Percentiles rank a stretch among this genome's conserved stretches.
Evolutionary conservation across 1,140 invertebrate species (phyloP).

Genomic region (Bombyx mandarina): DNA sequence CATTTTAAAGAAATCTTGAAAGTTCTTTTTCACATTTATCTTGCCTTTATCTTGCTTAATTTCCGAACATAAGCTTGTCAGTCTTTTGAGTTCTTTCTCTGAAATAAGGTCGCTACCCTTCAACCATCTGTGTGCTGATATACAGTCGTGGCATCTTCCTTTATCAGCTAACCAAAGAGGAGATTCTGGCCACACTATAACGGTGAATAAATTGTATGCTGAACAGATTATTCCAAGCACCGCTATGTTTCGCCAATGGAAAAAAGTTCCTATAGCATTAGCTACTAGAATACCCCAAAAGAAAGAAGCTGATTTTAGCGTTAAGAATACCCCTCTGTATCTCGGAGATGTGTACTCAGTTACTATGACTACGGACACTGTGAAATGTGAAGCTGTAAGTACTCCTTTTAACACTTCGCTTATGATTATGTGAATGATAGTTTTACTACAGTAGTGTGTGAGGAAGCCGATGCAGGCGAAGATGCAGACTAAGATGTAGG

Average conservation of each 20-base stretch:
- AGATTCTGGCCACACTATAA: constrained; percentile 31
- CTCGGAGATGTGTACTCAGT: constrained; percentile 26
- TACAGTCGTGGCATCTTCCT: constrained; percentile 23
- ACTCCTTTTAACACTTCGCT: constrained; percentile 25
- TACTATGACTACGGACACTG: constrained; percentile 21
- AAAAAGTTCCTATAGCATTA: constrained; percentile 34
- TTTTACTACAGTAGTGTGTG: constrained; percentile 21
- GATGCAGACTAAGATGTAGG: constrained; percentile 9
- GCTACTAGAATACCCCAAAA: constrained; percentile 32
- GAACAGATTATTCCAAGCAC: constrained; percentile 24
- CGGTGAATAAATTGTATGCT: constrained; percentile 15
- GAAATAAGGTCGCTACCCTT: constrained; percentile 22
- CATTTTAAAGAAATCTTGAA: constrained; percentile 4
- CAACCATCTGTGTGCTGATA: constrained; percentile 19
- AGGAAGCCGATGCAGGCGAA: constrained; percentile 13
- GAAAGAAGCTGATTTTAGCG: constrained; percentile 27
- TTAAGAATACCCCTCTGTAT: constrained; percentile 28
- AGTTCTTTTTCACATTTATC: constrained; percentile 5
- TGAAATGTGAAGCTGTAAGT: constrained; percentile 19
- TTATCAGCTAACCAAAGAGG: constrained; percentile 32
- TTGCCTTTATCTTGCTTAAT: constrained; percentile 6
- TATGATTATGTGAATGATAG: constrained; percentile 21
- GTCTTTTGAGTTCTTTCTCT: constrained; percentile 20
- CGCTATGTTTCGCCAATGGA: constrained; percentile 31
- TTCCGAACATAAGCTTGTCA: constrained; percentile 9